phyloP scores from a whole-genome alignment of 2,797 vertebrate species.

The Ceryle rudis region DNA sequence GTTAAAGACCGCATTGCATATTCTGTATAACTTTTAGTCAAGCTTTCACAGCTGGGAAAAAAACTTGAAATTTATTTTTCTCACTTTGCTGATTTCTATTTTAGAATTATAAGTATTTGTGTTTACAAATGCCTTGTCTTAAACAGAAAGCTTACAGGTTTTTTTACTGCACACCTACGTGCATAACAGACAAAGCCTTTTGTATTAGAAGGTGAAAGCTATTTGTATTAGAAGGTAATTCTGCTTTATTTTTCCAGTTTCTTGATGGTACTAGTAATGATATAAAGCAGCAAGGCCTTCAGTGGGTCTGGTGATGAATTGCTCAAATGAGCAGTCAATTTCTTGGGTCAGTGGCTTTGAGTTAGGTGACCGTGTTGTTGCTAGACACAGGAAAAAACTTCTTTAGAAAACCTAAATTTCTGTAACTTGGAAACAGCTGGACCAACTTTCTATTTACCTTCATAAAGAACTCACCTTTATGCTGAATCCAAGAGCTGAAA shows the following conservation, averaged over 20 bases:
- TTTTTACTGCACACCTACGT: not conserved
- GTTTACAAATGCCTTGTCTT: not conserved
- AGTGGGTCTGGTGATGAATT: constrained; percentile 3
- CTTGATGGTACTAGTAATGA: not conserved
- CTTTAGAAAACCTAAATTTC: not conserved
- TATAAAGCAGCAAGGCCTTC: constrained; percentile 33
- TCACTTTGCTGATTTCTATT: not conserved
- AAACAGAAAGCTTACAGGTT: not conserved
- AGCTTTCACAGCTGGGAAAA: not conserved
- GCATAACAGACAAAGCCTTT: not conserved
- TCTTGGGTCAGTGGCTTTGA: constrained; percentile 29
- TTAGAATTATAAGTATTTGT: not conserved
- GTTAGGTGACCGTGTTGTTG: not conserved
- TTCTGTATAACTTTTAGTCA: not conserved
- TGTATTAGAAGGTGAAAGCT: not conserved
- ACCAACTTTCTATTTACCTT: not conserved
- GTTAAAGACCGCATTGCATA: not conserved
- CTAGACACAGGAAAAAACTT: not conserved
- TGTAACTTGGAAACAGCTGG: not conserved
- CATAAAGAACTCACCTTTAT: not conserved
- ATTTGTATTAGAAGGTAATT: not conserved
- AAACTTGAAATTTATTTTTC: not conserved
- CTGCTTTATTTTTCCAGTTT: constrained; percentile 31
- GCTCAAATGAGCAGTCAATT: not conserved
- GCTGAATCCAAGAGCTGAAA: constrained; percentile 14